These are phyloP conservation scores for Drosophila neotestacea DNA, from an alignment of 2,888 invertebrate genomes.

Conservation along the genomic window DNA sequence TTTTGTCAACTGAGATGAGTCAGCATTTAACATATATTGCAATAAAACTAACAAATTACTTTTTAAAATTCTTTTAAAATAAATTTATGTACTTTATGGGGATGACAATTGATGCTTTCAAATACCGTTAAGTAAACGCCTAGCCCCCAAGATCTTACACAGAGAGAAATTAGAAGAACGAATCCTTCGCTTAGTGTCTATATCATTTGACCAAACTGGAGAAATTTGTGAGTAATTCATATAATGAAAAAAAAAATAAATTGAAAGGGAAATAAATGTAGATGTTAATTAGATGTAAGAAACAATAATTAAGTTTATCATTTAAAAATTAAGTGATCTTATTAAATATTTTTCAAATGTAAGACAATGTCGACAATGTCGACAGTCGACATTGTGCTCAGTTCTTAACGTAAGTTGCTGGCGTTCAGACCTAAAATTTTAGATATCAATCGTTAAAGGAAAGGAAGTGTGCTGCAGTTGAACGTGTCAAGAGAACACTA, in stretches of 20 bases:
- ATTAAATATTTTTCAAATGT: too few species aligned
- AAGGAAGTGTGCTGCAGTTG: slow-evolving; percentile 1
- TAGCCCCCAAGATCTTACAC: slow-evolving; percentile 12
- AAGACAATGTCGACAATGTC: too few species aligned
- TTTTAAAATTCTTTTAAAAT: slow-evolving; percentile 12
- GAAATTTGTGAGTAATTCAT: too few species aligned
- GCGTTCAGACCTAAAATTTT: slow-evolving; percentile 33
- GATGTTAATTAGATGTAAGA: too few species aligned
- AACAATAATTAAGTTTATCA: too few species aligned
- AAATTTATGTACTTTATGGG: slow-evolving; percentile 14
- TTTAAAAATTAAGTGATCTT: too few species aligned
- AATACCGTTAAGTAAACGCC: slow-evolving; percentile 53
- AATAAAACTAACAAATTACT: slow-evolving; percentile 28
- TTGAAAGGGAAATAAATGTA: too few species aligned
- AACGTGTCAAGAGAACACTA: slow-evolving; percentile 34
- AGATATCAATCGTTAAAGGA: background rate
- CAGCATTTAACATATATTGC: background rate
- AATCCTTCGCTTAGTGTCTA: too few species aligned
- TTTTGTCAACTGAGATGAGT: slow-evolving; percentile 17
- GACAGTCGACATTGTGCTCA: slow-evolving; percentile 34
- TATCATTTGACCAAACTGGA: too few species aligned
- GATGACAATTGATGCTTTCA: slow-evolving; percentile 51
- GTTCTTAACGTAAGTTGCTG: slow-evolving; percentile 49
- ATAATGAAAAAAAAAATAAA: too few species aligned
- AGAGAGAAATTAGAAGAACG: too few species aligned